These are phyloP conservation scores for Meandrusa payeni DNA, from an alignment of 2,888 invertebrate species.

Conservation along the genomic window DNA sequence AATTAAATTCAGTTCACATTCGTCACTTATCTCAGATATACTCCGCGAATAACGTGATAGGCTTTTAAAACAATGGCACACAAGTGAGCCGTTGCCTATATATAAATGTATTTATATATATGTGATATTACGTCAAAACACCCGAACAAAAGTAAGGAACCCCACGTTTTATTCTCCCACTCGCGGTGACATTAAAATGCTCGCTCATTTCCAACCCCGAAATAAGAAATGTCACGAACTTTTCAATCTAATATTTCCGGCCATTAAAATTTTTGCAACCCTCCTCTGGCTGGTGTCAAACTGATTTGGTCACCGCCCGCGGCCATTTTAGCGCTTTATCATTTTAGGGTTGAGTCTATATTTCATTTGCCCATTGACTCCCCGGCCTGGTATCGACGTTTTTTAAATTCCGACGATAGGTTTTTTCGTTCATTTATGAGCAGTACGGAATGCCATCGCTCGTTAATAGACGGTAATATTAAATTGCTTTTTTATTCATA, in stretches of 20 bases:
- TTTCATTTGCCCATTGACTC: conserved; percentile 17
- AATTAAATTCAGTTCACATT: too few relatives aligned
- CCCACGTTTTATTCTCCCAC: conserved; percentile 4
- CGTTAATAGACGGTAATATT: background rate
- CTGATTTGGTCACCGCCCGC: conserved; percentile 23
- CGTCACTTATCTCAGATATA: too few relatives aligned
- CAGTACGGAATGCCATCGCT: conserved; percentile 1
- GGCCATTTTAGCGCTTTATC: conserved; percentile 23
- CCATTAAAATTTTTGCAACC: conserved; percentile 28
- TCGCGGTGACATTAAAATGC: conserved; percentile 8
- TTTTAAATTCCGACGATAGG: too few relatives aligned
- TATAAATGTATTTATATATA: too few relatives aligned
- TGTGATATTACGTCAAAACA: too few relatives aligned
- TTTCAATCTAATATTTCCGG: conserved; percentile 30
- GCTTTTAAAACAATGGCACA: too few relatives aligned
- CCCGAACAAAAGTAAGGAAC: too few relatives aligned
- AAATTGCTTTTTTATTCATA: too few relatives aligned
- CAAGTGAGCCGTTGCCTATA: too few relatives aligned
- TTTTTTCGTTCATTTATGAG: background rate
- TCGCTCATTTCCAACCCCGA: conserved; percentile 25
- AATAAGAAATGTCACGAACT: conserved; percentile 28
- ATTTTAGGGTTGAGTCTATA: conserved; percentile 21
- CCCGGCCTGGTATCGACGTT: conserved; percentile 7
- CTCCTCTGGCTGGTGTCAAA: conserved; percentile 15
- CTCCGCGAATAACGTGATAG: too few relatives aligned